Percentiles rank a stretch among this genome's conserved stretches.
Conservation (phyloP, 2,888 invertebrate species). For the Acleris cristana region DNA sequence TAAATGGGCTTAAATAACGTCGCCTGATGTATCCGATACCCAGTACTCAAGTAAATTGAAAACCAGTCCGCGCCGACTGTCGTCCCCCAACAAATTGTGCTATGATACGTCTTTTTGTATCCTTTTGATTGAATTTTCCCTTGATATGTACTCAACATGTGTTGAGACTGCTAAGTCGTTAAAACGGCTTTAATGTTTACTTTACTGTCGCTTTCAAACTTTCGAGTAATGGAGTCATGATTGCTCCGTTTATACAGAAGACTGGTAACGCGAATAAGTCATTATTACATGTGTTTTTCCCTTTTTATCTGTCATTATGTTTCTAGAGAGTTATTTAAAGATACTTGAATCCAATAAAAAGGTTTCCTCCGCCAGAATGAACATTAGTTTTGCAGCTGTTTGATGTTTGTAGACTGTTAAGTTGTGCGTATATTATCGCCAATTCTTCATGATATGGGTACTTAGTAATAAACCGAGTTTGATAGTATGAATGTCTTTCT, state of each 20-base stretch:
- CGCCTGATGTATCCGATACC: slow-evolving; percentile 16
- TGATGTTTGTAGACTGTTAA: too few relatives aligned
- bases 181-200: slow-evolving; percentile 27
- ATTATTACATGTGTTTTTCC: slow-evolving; percentile 7
- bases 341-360: too few relatives aligned
- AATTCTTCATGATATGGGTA: too few relatives aligned
- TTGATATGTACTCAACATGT: slow-evolving; percentile 27
- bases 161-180: slow-evolving; percentile 15
- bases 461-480: too few relatives aligned
- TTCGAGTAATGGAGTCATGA: slow-evolving; percentile 27
- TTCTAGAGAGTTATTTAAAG: neutral
- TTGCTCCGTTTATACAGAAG: slow-evolving; percentile 21
- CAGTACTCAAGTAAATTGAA: slow-evolving; percentile 31
- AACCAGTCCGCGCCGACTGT: slow-evolving; percentile 14
- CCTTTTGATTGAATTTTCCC: slow-evolving; percentile 32
- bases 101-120: slow-evolving; percentile 16
- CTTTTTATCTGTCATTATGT: neutral
- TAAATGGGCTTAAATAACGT: slow-evolving; percentile 5
- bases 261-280: slow-evolving; percentile 13
- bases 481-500: too few relatives aligned
- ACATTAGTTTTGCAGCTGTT: too few relatives aligned
- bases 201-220: slow-evolving; percentile 28
- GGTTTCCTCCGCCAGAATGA: too few relatives aligned
- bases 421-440: too few relatives aligned
- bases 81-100: slow-evolving; percentile 20